A percentile compares a stretch with the other conserved stretches of the same genome.
Evolutionary conservation across 2,888 invertebrate species (phyloP).

Genomic region (Drosophila parthenogenetica): DNA sequence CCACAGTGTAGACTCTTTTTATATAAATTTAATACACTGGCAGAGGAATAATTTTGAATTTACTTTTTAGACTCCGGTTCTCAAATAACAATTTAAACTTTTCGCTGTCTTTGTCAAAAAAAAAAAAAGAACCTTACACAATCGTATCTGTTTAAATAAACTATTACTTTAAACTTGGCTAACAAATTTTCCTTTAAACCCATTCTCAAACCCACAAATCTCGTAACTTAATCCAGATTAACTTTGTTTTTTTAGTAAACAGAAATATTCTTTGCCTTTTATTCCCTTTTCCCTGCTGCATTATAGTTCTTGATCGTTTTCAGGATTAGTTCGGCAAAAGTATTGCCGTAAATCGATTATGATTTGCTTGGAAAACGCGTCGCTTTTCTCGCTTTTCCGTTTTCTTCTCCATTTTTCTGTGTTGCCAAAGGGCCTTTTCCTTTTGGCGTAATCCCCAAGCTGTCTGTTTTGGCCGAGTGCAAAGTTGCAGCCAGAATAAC

Average conservation of each 20-base stretch:
- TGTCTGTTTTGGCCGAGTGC: slow-evolving; percentile 34
- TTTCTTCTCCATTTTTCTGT: neutral
- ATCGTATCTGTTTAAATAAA: no score
- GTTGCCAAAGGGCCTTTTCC: slow-evolving; percentile 4
- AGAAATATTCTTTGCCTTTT: neutral
- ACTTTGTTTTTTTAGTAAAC: neutral
- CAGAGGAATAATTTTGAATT: no score
- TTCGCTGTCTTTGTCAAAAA: no score
- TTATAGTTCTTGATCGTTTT: slow-evolving; percentile 2
- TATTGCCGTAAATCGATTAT: slow-evolving; percentile 36
- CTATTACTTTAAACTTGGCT: neutral
- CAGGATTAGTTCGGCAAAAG: slow-evolving; percentile 2
- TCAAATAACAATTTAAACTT: no score
- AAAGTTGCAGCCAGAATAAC: neutral
- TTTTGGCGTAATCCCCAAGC: slow-evolving; percentile 43
- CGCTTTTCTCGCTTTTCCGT: slow-evolving; percentile 5
- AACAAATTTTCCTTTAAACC: neutral
- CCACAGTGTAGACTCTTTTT: no score
- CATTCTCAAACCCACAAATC: neutral
- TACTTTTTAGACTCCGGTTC: no score
- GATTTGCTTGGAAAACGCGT: slow-evolving; percentile 24
- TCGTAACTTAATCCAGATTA: neutral
- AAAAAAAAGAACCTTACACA: no score
- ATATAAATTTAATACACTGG: no score
- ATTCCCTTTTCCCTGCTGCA: neutral